A percentile compares a stretch with the other conserved stretches of the same genome.
Conservation (phyloP, 2,888 invertebrate species). For the Desoria tigrina region DNA sequence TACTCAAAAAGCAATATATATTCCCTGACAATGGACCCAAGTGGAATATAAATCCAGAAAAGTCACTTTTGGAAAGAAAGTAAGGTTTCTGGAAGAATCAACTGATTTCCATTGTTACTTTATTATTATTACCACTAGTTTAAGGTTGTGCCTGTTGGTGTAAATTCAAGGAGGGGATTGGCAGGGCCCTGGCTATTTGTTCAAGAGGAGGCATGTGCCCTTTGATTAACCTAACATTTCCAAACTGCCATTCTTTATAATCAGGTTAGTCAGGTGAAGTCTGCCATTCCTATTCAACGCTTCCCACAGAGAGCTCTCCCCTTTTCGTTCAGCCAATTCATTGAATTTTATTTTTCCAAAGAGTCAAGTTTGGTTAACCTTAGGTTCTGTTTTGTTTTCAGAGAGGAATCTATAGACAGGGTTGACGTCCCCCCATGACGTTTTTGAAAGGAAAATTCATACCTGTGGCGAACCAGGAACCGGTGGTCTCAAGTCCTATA, state of each 20-base stretch:
- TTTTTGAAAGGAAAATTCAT: conserved; percentile 50
- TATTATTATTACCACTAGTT: not conserved
- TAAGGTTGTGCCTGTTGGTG: not conserved
- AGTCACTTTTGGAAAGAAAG: conserved; percentile 1
- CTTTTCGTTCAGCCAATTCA: conserved; percentile 7
- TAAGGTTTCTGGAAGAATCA: conserved; percentile 11
- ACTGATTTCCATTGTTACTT: conserved; percentile 12
- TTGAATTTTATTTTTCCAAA: conserved; percentile 1
- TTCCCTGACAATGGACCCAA: conserved; percentile 5
- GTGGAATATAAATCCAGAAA: conserved; percentile 7
- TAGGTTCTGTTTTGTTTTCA: conserved; percentile 15
- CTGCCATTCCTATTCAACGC: conserved; percentile 17
- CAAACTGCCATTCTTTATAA: conserved; percentile 26
- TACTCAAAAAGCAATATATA: conserved; percentile 2
- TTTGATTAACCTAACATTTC: conserved; percentile 44
- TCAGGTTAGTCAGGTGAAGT: conserved; percentile 27
- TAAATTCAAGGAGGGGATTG: conserved; percentile 23
- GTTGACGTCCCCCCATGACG: conserved; percentile 51
- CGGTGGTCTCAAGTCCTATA: conserved; percentile 39
- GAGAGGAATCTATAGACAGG: conserved; percentile 25
- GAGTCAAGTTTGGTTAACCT: conserved; percentile 19
- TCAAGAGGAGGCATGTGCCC: conserved; percentile 52
- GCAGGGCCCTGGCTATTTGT: conserved; percentile 45
- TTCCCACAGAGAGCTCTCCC: conserved; percentile 21
- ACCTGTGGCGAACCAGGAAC: conserved; percentile 43